Percentiles rank a stretch among this genome's conserved stretches.
Conservation (phyloP, 2,797 vertebrate species). For the Anguilla obscura region DNA sequence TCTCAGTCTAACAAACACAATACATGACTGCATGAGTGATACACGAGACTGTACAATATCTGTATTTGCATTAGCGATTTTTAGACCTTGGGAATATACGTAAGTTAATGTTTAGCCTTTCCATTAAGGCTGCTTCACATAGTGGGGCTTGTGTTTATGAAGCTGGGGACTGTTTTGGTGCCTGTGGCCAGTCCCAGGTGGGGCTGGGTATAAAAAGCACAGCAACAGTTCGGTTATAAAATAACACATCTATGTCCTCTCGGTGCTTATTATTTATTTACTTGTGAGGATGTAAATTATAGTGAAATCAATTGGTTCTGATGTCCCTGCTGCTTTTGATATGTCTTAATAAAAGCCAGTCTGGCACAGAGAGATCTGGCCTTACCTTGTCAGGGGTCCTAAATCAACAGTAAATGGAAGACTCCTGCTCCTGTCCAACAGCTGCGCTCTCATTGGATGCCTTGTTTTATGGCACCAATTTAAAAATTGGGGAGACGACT, state of each 20-base stretch:
- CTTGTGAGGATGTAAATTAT: constrained; percentile 6
- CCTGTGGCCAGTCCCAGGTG: not conserved
- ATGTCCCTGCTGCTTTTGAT: not conserved
- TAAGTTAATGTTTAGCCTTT: not conserved
- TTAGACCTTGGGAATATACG: not conserved
- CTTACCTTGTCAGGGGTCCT: not conserved
- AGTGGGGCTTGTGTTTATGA: not conserved
- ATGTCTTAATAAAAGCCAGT: constrained; percentile 10
- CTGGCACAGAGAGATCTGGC: too few relatives aligned
- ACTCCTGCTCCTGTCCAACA: not conserved
- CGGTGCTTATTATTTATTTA: not conserved
- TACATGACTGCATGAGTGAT: not conserved
- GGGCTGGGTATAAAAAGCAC: not conserved
- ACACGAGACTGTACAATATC: not conserved
- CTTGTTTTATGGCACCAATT: constrained; percentile 5
- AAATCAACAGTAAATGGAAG: not conserved
- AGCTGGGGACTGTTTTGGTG: not conserved
- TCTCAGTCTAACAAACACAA: not conserved
- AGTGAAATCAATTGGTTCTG: not conserved
- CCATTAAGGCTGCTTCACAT: not conserved
- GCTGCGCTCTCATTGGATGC: not conserved
- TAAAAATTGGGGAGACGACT: not conserved
- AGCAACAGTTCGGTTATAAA: not conserved
- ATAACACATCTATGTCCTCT: not conserved
- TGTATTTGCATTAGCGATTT: not conserved